phyloP scores from a whole-genome alignment of 2,888 invertebrate species.

The Leucophora obtusa region DNA sequence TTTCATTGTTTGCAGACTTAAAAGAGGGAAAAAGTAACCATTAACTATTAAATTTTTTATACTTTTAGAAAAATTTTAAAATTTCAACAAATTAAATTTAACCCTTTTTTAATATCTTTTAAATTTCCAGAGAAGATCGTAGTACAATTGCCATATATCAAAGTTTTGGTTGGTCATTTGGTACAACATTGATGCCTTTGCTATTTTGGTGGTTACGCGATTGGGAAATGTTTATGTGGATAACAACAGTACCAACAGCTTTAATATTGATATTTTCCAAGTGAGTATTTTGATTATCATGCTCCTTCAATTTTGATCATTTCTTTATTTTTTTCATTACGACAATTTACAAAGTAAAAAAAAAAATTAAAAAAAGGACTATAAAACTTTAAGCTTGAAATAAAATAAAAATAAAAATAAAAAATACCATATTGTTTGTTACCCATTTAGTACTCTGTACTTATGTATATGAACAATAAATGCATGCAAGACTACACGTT shows the following conservation, averaged over 20 bases:
- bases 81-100: too few relatives aligned
- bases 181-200: conserved; percentile 79
- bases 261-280: conserved; percentile 78
- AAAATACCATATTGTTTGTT: conserved; percentile 54
- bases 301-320: conserved; percentile 7
- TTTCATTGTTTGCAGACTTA: too few relatives aligned
- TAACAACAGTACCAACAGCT: conserved; percentile 79
- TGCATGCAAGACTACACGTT: conserved; percentile 37
- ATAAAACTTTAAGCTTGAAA: conserved; percentile 54
- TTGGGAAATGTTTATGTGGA: conserved; percentile 79
- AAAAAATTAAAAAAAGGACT: conserved; percentile 12
- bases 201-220: conserved; percentile 80
- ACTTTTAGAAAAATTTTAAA: too few relatives aligned
- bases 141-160: conserved; percentile 80
- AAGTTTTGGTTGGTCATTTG: conserved; percentile 80
- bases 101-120: background rate
- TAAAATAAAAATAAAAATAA: conserved; percentile 29
- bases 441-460: conserved; percentile 43
- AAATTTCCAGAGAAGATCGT: conserved; percentile 77
- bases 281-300: conserved; percentile 72
- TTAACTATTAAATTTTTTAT: too few relatives aligned
- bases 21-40: too few relatives aligned
- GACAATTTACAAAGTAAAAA: conserved; percentile 32
- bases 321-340: conserved; percentile 47
- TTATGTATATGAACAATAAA: conserved; percentile 23